Conservation (phyloP, 2,888 invertebrate genomes). For the Ctenicera cuprea region DNA sequence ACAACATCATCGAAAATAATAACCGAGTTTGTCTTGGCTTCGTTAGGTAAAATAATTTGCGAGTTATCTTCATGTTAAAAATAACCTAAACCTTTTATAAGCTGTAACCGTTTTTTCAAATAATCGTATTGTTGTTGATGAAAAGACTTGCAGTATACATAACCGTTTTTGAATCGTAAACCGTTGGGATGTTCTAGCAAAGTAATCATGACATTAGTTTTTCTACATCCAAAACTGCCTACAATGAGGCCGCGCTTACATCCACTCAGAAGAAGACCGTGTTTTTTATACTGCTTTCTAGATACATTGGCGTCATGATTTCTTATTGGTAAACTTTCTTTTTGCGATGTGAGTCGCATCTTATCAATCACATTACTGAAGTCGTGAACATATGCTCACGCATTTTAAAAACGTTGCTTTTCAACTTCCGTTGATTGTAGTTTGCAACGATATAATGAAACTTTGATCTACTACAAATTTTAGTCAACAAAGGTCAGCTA, state of each 20-base stretch:
- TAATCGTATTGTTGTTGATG: too few species aligned
- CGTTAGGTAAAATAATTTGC: too few species aligned
- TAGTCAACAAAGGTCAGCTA: not conserved
- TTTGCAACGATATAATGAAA: too few species aligned
- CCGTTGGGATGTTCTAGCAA: constrained; percentile 38
- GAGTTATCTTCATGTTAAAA: too few species aligned
- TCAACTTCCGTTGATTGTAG: too few species aligned
- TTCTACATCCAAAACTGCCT: constrained; percentile 40
- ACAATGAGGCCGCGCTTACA: constrained; percentile 49
- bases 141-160: too few species aligned
- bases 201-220: constrained; percentile 46
- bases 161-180: constrained; percentile 34
- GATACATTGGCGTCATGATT: not conserved
- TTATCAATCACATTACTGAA: not conserved
- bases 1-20: too few species aligned
- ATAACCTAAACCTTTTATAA: too few species aligned
- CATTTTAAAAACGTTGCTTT: too few species aligned
- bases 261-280: constrained; percentile 13
- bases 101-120: too few species aligned
- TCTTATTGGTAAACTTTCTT: not conserved
- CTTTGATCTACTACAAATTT: not conserved
- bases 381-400: too few species aligned
- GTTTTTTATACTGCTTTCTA: not conserved
- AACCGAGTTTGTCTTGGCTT: too few species aligned
- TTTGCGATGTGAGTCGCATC: not conserved